These are phyloP conservation scores for Cerceris ruficornis DNA, from an alignment of 2,888 invertebrate genomes.

Conservation along the genomic window DNA sequence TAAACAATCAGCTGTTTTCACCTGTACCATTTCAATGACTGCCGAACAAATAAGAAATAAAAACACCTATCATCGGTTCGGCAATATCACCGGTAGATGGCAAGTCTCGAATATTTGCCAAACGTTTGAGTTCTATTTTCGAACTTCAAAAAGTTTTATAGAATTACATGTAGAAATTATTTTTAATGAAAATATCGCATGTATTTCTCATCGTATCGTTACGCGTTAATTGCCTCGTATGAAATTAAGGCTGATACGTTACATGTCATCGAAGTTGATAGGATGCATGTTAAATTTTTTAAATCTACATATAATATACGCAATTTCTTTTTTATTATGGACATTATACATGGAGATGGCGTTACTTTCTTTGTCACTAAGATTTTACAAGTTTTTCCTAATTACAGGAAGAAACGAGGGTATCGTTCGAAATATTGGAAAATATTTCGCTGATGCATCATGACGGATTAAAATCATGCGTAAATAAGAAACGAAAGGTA, in stretches of 20 bases:
- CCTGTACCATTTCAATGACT: slow-evolving; percentile 60
- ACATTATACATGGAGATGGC: slow-evolving; percentile 40
- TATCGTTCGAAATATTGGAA: neutral
- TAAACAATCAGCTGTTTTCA: slow-evolving; percentile 74
- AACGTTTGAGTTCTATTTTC: neutral
- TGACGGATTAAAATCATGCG: neutral
- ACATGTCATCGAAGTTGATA: neutral
- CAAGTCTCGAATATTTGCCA: slow-evolving; percentile 31
- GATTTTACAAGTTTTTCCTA: slow-evolving; percentile 23
- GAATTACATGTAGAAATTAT: neutral
- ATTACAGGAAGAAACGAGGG: slow-evolving; percentile 28
- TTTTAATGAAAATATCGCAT: neutral
- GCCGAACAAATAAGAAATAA: slow-evolving; percentile 20
- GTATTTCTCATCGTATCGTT: neutral
- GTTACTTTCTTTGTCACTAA: slow-evolving; percentile 41
- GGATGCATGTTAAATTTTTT: neutral
- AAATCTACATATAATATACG: neutral
- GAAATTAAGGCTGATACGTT: neutral
- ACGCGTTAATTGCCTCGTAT: neutral
- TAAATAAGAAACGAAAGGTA: neutral
- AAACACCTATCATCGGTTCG: slow-evolving; percentile 36
- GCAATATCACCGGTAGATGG: slow-evolving; percentile 43
- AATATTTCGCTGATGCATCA: neutral
- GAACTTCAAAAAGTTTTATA: slow-evolving; percentile 25
- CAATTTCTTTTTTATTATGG: slow-evolving; percentile 33